Conservation (phyloP, 2,888 invertebrate species). For the Andrena haemorrhoa region DNA sequence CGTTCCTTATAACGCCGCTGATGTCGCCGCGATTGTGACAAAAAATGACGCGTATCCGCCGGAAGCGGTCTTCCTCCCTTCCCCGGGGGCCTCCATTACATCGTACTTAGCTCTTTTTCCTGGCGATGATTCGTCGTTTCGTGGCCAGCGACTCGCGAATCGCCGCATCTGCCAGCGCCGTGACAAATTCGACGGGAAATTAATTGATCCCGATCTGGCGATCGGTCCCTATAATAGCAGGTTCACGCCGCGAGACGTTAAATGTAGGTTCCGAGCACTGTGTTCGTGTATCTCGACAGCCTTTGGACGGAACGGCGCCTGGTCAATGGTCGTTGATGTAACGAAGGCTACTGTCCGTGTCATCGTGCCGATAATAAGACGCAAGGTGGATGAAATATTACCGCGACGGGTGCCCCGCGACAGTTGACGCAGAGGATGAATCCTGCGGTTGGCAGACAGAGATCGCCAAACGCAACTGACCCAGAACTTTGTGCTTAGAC, state of each 20-base stretch:
- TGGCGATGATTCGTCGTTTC: conserved; percentile 80
- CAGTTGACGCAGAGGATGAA: not conserved
- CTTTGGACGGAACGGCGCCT: not conserved
- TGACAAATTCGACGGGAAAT: conserved; percentile 73
- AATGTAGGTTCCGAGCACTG: not conserved
- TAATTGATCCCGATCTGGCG: conserved; percentile 73
- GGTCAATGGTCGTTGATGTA: not conserved
- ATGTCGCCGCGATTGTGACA: conserved; percentile 84
- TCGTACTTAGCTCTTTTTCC: conserved; percentile 79
- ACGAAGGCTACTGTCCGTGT: not conserved
- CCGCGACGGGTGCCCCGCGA: not conserved
- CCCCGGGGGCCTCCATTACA: conserved; percentile 78
- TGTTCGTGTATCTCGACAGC: not conserved
- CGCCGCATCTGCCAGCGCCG: conserved; percentile 73
- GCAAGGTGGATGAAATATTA: not conserved
- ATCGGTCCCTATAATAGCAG: conserved; percentile 46
- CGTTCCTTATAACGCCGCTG: conserved; percentile 79
- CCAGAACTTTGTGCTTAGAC: not conserved
- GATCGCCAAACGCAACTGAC: not conserved
- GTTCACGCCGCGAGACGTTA: not conserved
- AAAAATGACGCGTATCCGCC: conserved; percentile 84
- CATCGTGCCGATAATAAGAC: not conserved
- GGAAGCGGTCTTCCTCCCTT: conserved; percentile 79
- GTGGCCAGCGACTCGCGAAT: conserved; percentile 52
- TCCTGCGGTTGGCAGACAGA: not conserved